These are phyloP conservation scores for Ophioderma brevispina DNA, from an alignment of 35 echinoderm and acorn worm genomes.

Conservation along the genomic window DNA sequence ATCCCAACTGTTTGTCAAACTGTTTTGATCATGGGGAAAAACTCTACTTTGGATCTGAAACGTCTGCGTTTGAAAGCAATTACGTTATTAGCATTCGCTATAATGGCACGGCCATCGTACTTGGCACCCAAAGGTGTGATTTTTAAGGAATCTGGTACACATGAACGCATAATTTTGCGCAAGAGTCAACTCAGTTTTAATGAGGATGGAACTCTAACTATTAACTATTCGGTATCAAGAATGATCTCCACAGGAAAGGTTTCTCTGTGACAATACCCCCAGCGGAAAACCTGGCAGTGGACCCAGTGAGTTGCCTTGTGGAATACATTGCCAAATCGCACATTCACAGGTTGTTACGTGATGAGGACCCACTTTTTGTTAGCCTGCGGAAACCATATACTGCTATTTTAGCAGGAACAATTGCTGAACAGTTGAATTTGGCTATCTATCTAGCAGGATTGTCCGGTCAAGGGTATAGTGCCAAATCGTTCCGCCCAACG, in stretches of 20 bases:
- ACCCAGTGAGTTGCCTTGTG: neutral
- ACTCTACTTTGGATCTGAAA: neutral
- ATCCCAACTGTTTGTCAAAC: neutral
- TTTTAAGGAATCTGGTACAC: neutral
- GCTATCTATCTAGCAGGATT: neutral
- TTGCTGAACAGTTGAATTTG: neutral
- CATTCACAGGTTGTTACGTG: neutral
- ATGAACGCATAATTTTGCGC: neutral
- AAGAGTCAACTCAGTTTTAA: neutral
- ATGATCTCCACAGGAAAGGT: neutral
- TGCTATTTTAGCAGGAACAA: neutral
- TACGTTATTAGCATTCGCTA: neutral
- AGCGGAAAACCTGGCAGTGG: too few species aligned
- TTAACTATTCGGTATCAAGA: neutral
- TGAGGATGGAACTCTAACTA: neutral
- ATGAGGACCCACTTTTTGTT: neutral
- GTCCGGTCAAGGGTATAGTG: neutral
- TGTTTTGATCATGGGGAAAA: conserved; percentile 2
- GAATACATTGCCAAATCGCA: neutral
- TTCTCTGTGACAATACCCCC: too few species aligned
- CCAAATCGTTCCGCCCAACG: too few species aligned
- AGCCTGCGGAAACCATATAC: neutral
- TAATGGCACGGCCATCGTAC: neutral
- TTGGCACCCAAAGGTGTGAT: neutral
- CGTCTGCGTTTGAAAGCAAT: conserved; percentile 21